These are phyloP conservation scores for Stegodyphus dumicola DNA, from an alignment of 1,140 invertebrate genomes.

Conservation along the genomic window DNA sequence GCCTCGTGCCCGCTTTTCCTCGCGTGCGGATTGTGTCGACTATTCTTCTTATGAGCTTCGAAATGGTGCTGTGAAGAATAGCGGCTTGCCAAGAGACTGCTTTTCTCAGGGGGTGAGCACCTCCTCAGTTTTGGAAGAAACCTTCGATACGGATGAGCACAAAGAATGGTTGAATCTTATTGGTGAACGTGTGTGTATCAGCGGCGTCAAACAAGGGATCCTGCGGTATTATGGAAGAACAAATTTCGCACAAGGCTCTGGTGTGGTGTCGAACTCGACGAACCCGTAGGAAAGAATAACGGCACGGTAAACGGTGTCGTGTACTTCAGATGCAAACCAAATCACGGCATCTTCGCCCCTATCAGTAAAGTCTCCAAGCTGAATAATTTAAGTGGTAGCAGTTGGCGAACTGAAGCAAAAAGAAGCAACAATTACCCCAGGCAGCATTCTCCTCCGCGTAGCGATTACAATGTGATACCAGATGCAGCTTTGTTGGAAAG, in stretches of 20 bases:
- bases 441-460: not conserved
- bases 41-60: not conserved
- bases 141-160: conserved; percentile 17
- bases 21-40: not conserved
- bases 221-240: conserved; percentile 74
- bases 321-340: conserved; percentile 71
- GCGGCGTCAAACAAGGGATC: conserved; percentile 71
- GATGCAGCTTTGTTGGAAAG: not conserved
- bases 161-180: conserved; percentile 63
- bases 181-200: conserved; percentile 72
- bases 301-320: conserved; percentile 73
- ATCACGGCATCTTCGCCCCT: conserved; percentile 72
- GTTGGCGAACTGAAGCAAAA: not conserved
- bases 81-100: not conserved
- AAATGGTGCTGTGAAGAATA: conserved; percentile 4
- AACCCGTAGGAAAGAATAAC: conserved; percentile 75
- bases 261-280: conserved; percentile 75
- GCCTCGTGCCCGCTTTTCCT: conserved; percentile 20
- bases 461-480: conserved; percentile 20
- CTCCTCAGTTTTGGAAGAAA: not conserved
- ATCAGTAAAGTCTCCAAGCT: conserved; percentile 67
- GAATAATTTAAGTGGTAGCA: conserved; percentile 16
- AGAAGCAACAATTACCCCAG: not conserved
- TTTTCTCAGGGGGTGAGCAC: not conserved
- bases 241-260: conserved; percentile 73